Percentiles rank a stretch among this genome's conserved stretches.
Evolutionary conservation across 2,797 vertebrate genomes (phyloP).

Genomic region (Gallinago nigripennis): DNA sequence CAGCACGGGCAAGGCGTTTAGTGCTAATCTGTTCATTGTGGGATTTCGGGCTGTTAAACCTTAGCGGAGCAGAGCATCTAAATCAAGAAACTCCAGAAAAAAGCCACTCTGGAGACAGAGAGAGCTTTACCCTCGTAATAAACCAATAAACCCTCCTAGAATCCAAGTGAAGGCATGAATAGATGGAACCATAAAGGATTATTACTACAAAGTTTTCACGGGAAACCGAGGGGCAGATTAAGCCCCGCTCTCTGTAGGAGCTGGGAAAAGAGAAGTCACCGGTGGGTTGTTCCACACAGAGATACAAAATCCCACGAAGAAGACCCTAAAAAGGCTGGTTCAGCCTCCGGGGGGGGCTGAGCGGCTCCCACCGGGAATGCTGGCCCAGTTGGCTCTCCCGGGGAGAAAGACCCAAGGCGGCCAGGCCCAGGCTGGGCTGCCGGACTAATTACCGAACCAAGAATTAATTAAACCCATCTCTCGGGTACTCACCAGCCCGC

Average conservation of each 20-base stretch:
- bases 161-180: background rate
- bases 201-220: background rate
- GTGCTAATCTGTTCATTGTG: background rate
- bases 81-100: background rate
- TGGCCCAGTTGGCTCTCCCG: fast-evolving
- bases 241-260: background rate
- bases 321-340: background rate
- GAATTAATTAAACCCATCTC: background rate
- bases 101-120: background rate
- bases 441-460: fast-evolving
- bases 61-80: background rate
- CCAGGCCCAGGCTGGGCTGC: background rate
- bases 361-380: fast-evolving
- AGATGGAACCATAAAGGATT: background rate
- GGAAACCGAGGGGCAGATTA: background rate
- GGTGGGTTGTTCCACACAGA: fast-evolving
- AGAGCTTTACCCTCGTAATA: background rate
- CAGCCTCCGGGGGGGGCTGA: background rate
- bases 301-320: fast-evolving
- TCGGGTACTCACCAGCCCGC: constrained; percentile 39
- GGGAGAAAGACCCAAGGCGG: background rate
- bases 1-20: background rate
- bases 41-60: background rate
- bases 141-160: background rate
- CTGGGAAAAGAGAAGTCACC: background rate